Conservation (phyloP, 2,113 vertebrate genomes). For the Pachycephala philippinensis region DNA sequence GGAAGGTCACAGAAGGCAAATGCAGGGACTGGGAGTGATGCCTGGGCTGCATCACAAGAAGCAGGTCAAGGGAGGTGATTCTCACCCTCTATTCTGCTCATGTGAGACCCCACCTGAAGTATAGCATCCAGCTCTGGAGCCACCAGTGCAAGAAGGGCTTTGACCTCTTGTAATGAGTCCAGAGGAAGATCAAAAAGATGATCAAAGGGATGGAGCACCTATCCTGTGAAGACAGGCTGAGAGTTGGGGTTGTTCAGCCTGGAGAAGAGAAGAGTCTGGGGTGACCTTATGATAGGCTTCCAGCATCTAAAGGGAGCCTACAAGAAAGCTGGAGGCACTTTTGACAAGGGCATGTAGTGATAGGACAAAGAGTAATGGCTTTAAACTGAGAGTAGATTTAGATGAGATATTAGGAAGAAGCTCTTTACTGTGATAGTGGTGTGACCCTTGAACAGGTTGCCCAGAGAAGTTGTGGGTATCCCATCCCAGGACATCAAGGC, state of each 20-base stretch:
- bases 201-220: neutral
- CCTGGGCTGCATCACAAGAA: neutral
- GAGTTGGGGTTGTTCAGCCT: neutral
- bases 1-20: neutral
- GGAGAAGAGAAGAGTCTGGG: neutral
- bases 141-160: neutral
- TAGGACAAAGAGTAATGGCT: neutral
- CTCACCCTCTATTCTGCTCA: neutral
- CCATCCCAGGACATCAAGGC: neutral
- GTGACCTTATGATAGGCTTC: neutral
- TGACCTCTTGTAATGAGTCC: neutral
- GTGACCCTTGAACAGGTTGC: neutral
- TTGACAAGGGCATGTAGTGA: neutral
- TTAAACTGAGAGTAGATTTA: neutral
- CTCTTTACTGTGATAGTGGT: neutral
- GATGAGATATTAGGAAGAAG: neutral
- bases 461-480: neutral
- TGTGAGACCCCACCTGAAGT: neutral
- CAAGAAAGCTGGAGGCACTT: neutral
- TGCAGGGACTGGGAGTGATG: neutral
- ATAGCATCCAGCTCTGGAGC: neutral
- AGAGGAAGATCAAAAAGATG: neutral
- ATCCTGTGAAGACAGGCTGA: neutral
- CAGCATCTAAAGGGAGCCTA: neutral
- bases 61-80: neutral